phyloP scores from a whole-genome alignment of 2,888 invertebrate genomes.

The Caenorhabditis becei region DNA sequence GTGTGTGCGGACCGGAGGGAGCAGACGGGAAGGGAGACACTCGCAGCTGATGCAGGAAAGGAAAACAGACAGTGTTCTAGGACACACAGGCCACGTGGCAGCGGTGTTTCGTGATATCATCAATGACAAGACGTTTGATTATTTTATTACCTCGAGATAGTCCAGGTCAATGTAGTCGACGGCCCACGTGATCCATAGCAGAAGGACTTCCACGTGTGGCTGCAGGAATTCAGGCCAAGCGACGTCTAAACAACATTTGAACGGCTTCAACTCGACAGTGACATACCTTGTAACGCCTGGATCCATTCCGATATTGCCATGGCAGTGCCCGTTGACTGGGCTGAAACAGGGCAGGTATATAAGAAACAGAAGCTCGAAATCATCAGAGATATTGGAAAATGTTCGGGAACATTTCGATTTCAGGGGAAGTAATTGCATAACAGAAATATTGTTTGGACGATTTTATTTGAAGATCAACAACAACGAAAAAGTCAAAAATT shows the following conservation, averaged over 20 bases:
- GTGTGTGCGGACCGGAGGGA: constrained; percentile 18
- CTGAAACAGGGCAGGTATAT: not conserved
- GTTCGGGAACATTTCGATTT: not conserved
- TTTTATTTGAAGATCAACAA: not conserved
- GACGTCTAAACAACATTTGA: constrained; percentile 67
- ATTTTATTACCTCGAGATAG: constrained; percentile 76
- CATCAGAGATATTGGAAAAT: not conserved
- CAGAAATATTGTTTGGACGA: not conserved
- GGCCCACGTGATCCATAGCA: constrained; percentile 75
- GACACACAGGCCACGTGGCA: constrained; percentile 1
- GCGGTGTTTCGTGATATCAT: constrained; percentile 1
- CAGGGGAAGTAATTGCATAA: not conserved
- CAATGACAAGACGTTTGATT: too few relatives aligned
- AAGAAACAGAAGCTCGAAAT: not conserved
- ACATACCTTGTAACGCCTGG: constrained; percentile 63
- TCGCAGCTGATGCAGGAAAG: constrained; percentile 48
- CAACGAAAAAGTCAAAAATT: constrained; percentile 1
- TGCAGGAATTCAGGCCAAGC: constrained; percentile 80
- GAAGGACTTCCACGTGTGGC: constrained; percentile 78
- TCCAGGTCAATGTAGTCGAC: constrained; percentile 80
- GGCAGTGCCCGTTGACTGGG: constrained; percentile 23
- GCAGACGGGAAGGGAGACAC: constrained; percentile 15
- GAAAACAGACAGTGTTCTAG: constrained; percentile 13
- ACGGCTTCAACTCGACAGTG: not conserved
- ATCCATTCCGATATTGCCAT: constrained; percentile 70